Evolutionary conservation across 2,113 vertebrate genomes (phyloP).

Genomic region (Tragelaphus strepsiceros): DNA sequence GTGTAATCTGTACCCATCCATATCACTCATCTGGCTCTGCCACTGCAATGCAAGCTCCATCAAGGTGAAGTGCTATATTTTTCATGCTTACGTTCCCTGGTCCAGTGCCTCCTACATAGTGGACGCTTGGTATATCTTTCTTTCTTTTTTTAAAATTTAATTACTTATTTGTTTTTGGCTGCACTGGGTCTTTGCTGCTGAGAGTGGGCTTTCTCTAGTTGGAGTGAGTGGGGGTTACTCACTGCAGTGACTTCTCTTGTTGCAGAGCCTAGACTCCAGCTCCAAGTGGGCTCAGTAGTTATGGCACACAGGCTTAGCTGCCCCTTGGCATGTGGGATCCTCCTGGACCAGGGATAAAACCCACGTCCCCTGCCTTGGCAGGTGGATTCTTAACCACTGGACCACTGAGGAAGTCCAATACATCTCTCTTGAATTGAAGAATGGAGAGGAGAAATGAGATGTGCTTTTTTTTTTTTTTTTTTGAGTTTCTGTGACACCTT

Average conservation of each 20-base stretch:
- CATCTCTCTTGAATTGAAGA: background rate
- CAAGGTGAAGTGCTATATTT: fast-evolving
- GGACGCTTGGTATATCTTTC: background rate
- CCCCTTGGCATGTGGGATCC: background rate
- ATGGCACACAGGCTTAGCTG: background rate
- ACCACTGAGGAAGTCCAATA: background rate
- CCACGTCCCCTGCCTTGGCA: background rate
- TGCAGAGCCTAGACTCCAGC: background rate
- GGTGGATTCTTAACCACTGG: background rate
- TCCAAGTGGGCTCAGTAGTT: background rate
- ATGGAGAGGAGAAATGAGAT: background rate
- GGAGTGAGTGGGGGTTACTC: background rate
- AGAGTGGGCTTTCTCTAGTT: background rate
- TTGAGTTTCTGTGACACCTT: slow-evolving; percentile 37
- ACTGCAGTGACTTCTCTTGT: background rate
- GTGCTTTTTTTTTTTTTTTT: background rate
- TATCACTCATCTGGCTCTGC: background rate
- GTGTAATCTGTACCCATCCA: fast-evolving
- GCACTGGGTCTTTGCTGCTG: background rate
- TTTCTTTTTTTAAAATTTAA: background rate
- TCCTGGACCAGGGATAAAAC: background rate
- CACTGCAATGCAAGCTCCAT: background rate
- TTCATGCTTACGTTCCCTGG: background rate
- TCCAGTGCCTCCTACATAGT: fast-evolving
- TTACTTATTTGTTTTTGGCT: background rate